Evolutionary conservation across 2,888 invertebrate genomes (phyloP).

Genomic region (Cyaniris semiargus): DNA sequence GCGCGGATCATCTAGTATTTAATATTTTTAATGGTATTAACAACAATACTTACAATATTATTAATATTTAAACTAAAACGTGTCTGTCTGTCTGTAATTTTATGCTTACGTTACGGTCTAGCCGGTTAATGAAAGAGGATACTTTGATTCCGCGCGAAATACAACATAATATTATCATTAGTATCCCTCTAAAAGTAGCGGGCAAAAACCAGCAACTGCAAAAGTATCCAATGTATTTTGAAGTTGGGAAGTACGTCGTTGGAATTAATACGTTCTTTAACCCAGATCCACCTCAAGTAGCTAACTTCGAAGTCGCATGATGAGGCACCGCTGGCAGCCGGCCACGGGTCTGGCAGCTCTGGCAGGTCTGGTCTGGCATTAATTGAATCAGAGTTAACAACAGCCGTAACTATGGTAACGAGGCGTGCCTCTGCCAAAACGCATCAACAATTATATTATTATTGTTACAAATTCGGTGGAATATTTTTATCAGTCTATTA

Average conservation of each 20-base stretch:
- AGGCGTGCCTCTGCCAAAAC: conserved; percentile 38
- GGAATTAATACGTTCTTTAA: not conserved
- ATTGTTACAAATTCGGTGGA: not conserved
- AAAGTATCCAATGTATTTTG: not conserved
- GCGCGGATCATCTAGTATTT: too few species aligned
- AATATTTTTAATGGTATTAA: too few species aligned
- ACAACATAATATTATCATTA: too few species aligned
- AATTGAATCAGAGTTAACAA: conserved; percentile 39
- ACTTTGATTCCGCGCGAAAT: too few species aligned
- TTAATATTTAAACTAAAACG: too few species aligned
- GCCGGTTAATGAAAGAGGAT: too few species aligned
- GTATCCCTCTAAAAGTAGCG: too few species aligned
- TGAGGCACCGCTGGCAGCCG: conserved; percentile 36
- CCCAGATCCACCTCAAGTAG: conserved; percentile 23
- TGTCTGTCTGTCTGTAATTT: too few species aligned
- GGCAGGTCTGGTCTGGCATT: conserved; percentile 35
- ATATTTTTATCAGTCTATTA: not conserved
- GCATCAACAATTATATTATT: conserved; percentile 17
- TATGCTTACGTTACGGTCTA: too few species aligned
- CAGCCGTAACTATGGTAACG: conserved; percentile 39
- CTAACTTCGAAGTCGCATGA: conserved; percentile 31
- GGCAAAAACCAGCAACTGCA: too few species aligned
- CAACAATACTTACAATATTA: too few species aligned
- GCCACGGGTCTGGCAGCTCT: conserved; percentile 36
- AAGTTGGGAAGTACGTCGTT: not conserved